phyloP scores from a whole-genome alignment of 2,888 invertebrate genomes.

The Lasioglossum lativentre region DNA sequence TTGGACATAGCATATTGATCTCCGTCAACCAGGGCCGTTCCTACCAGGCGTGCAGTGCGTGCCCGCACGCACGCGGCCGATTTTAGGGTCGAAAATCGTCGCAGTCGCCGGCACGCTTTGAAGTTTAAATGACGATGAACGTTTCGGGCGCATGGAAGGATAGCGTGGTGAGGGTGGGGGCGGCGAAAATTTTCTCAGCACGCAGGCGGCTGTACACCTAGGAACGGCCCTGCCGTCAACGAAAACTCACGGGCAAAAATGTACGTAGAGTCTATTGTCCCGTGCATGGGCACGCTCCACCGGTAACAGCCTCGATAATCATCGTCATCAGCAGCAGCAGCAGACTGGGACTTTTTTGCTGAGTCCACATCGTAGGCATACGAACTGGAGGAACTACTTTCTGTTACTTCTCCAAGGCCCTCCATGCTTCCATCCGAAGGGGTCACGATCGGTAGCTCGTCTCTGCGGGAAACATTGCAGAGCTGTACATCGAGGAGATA shows the following conservation, averaged over 20 bases:
- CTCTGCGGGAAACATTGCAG: neutral
- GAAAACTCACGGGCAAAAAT: slow-evolving; percentile 41
- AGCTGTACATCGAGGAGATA: neutral
- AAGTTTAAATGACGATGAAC: no score
- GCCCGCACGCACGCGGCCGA: no score
- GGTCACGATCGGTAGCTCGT: no score
- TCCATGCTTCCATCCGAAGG: neutral
- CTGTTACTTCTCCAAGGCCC: neutral
- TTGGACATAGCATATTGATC: neutral
- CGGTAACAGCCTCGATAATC: neutral
- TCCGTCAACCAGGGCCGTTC: no score
- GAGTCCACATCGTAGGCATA: neutral
- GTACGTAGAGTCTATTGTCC: slow-evolving; percentile 29
- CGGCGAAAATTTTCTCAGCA: no score
- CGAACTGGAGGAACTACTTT: neutral
- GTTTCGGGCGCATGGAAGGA: no score
- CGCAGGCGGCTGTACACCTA: no score
- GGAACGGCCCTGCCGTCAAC: no score
- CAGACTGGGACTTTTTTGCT: neutral
- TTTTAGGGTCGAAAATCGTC: no score
- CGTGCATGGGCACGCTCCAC: slow-evolving; percentile 24
- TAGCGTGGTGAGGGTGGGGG: no score
- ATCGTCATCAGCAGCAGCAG: neutral
- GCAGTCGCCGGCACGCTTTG: no score
- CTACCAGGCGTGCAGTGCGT: no score